These are phyloP conservation scores for Drosophila greeni DNA, from an alignment of 2,888 invertebrate genomes.

Conservation along the genomic window DNA sequence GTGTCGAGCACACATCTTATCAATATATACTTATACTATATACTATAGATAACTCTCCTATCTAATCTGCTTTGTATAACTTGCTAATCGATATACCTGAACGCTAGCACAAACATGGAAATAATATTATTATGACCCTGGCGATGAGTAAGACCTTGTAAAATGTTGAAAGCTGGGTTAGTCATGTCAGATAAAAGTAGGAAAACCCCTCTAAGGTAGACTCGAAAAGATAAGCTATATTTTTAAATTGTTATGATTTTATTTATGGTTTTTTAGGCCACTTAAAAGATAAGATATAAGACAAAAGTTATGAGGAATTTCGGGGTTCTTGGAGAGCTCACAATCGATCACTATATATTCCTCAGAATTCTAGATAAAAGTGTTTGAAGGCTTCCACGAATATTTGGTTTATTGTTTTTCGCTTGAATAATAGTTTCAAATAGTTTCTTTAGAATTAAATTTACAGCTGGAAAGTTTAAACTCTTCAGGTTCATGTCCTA, in stretches of 20 bases:
- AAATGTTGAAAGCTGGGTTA: conserved; percentile 6
- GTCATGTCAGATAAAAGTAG: conserved; percentile 18
- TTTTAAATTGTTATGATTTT: neutral
- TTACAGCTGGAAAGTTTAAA: neutral
- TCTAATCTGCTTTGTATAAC: conserved; percentile 47
- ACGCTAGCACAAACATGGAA: conserved; percentile 23
- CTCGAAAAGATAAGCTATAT: conserved; percentile 1
- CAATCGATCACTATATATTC: conserved; percentile 1
- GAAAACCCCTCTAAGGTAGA: conserved; percentile 33
- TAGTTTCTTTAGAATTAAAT: neutral
- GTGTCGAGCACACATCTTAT: conserved; percentile 11
- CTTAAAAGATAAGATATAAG: neutral
- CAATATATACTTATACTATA: conserved; percentile 9
- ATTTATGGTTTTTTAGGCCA: neutral
- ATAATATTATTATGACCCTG: conserved; percentile 36
- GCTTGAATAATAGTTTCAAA: neutral
- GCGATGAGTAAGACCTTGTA: conserved; percentile 36
- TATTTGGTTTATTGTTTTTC: conserved; percentile 2
- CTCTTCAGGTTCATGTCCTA: neutral
- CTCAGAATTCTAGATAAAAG: neutral
- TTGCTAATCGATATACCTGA: conserved; percentile 26
- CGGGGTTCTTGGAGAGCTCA: neutral
- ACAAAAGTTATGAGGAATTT: conserved; percentile 8
- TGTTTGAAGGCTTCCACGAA: conserved; percentile 10
- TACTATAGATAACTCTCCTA: conserved; percentile 51